A percentile compares a stretch with the other conserved stretches of the same genome.
Evolutionary conservation across 2,113 vertebrate genomes (phyloP).

Genomic region (Aepyceros melampus): DNA sequence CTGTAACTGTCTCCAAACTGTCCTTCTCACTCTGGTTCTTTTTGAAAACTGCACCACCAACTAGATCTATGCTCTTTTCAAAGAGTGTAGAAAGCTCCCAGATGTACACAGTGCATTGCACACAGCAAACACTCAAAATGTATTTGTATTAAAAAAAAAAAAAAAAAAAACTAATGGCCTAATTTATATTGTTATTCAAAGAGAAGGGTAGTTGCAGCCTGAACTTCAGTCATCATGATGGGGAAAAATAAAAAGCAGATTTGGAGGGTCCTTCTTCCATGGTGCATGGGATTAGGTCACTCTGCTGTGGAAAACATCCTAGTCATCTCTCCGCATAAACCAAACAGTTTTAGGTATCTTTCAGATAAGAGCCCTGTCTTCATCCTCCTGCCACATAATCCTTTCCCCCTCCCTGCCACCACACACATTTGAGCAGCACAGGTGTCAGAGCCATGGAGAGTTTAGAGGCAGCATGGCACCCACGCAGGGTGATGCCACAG

Average conservation of each 20-base stretch:
- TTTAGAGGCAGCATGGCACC: neutral
- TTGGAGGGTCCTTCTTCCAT: neutral
- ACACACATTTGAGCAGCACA: neutral
- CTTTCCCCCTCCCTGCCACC: too few species aligned
- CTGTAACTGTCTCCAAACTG: neutral
- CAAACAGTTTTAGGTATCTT: neutral
- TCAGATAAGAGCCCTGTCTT: neutral
- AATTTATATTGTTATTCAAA: neutral
- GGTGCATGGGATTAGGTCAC: neutral
- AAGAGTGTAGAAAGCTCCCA: neutral
- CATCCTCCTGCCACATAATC: too few species aligned
- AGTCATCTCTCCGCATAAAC: neutral
- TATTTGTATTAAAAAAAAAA: neutral
- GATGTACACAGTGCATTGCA: neutral
- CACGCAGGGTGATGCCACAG: neutral
- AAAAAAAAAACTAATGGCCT: neutral
- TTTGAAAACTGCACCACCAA: neutral
- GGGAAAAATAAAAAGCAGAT: neutral
- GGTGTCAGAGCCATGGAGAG: neutral
- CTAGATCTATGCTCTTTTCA: neutral
- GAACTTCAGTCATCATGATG: neutral
- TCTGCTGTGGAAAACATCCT: neutral
- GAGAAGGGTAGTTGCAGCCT: neutral
- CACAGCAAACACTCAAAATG: neutral
- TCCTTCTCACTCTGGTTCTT: neutral